Conservation (phyloP, 2,888 invertebrate species). For the Spisula solida region DNA sequence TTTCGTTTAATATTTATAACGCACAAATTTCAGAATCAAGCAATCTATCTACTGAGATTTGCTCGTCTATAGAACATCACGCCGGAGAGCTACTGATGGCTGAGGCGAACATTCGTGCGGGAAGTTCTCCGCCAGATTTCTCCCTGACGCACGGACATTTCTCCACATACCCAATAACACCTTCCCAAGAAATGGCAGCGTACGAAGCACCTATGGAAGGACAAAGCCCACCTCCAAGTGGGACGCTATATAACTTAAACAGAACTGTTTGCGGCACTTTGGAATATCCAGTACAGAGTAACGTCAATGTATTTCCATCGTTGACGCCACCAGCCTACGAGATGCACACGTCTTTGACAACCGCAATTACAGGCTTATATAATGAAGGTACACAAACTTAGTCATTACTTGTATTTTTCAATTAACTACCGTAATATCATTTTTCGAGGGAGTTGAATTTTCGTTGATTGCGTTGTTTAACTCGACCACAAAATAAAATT, state of each 20-base stretch:
- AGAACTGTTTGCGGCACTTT: background rate
- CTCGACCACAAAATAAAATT: too few species aligned
- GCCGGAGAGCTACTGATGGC: background rate
- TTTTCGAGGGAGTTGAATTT: too few species aligned
- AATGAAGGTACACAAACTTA: background rate
- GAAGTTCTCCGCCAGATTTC: background rate
- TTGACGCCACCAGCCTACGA: background rate
- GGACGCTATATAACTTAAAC: background rate
- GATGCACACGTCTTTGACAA: background rate
- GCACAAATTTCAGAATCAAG: background rate
- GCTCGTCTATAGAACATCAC: background rate
- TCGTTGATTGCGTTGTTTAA: too few species aligned
- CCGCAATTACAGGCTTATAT: background rate
- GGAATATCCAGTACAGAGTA: background rate
- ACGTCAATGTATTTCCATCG: background rate
- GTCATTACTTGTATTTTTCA: too few species aligned
- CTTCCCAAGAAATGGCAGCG: background rate
- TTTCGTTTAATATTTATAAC: background rate
- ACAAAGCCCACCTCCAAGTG: background rate
- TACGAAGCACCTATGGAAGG: slow-evolving; percentile 3
- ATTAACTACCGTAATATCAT: too few species aligned
- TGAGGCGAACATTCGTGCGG: background rate
- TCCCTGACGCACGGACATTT: background rate
- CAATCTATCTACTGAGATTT: background rate
- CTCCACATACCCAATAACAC: slow-evolving; percentile 2